Base-by-base conservation (phyloP, 2,888 invertebrate genomes). In the Hypselothyrea guttata region DNA sequence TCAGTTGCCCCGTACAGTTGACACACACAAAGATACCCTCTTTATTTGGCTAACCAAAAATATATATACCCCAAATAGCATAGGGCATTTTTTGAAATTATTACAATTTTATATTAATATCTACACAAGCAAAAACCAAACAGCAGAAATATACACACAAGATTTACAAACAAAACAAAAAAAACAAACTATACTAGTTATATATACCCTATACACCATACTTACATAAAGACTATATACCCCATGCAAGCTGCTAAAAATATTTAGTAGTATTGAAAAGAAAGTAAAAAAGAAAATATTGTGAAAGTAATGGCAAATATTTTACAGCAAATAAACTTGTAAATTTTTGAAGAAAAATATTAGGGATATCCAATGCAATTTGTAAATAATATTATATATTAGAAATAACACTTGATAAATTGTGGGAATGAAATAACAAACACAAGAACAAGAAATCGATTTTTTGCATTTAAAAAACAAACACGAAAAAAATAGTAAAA, bases 381-480 rank as follows among this genome's bases (percentile, higher is more conserved):
- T 71, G 71, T 71, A 71, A 35, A 71, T 71, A 71, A 33, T 49
- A 55, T 44, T 47, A 40, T 48, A n/a, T 31, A 34, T 28, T 45
- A 47, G 33, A 54, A 9, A 15, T n/a, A 38, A 16, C 38, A 11
- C 16, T 48, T 45, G 16, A 37, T n/a, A 38, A 27, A 42, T 51
- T 55, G 55, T 49, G 49, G n/a, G 16, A 46, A 38, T 64, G 53
- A 65, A 30, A 54, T 9, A 58, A 62, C 56, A 71, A 28, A 41
- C 41, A 27, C 44, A 31, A 46, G 52, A 37, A 81, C 64, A 75
- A 57, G 46, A 71, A 61, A 72, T 72, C 75, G 65, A 70, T 48
- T 75, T 82, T 77, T 78, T 82, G 82, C 78, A 79, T 79, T 79
- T 79, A 79, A 78, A 64, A 51, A 71, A 65, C 54, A 61, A 59